These are phyloP conservation scores for Dinoponera quadriceps DNA, from an alignment of 1,140 invertebrate species.

Conservation along the genomic window DNA sequence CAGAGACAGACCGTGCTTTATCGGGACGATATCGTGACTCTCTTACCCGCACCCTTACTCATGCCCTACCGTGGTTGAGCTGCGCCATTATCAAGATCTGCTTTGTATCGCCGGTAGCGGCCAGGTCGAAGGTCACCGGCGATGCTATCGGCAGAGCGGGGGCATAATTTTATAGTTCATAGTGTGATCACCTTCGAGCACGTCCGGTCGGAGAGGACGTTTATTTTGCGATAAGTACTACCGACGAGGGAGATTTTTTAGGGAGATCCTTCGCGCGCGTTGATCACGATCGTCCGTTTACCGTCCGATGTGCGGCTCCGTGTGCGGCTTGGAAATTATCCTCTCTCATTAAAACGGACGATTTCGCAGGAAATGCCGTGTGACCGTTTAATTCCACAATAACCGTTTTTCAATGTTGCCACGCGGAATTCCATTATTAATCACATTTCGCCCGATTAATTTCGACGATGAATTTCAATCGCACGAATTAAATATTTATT, in stretches of 20 bases:
- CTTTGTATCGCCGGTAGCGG: constrained; percentile 22
- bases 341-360: neutral
- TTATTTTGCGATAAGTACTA: constrained; percentile 38
- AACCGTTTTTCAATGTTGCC: neutral
- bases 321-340: neutral
- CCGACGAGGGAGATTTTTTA: constrained; percentile 5
- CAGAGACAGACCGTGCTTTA: constrained; percentile 22
- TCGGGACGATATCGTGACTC: constrained; percentile 38
- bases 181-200: constrained; percentile 40
- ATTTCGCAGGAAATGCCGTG: neutral
- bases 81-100: constrained; percentile 32
- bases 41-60: neutral
- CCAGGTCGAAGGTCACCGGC: constrained; percentile 47
- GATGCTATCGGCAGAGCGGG: constrained; percentile 39
- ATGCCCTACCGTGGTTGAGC: constrained; percentile 20
- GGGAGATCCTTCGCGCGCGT: neutral
- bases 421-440: neutral
- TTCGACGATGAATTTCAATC: no score
- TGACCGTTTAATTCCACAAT: no score
- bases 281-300: neutral
- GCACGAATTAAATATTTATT: no score
- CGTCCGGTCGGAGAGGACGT: neutral
- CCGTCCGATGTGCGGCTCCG: neutral
- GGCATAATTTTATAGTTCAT: constrained; percentile 50
- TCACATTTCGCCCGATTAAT: no score